Base-by-base conservation (phyloP, 2,113 vertebrate genomes). In the Sceloporus tristichus region DNA sequence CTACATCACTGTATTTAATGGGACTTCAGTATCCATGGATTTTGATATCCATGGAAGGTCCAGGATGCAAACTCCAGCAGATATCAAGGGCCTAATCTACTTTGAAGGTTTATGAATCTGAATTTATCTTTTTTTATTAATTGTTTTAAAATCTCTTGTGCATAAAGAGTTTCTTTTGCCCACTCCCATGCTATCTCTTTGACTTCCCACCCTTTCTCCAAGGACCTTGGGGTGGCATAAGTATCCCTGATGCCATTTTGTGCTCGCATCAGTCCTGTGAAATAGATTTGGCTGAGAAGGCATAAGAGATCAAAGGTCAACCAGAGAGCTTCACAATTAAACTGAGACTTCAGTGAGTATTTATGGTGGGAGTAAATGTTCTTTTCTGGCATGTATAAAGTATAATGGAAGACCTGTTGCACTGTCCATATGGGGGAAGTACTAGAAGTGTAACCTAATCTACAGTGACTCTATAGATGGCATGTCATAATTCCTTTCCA, bases 391-490 rank as follows among this genome's bases (percentile, higher is more conserved):
- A 16, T 76, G 80, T 56, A 29, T 71, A n/a, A 19, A 14, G 38
- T 34, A 29, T 3, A 48, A 2, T 84, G 73, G 71, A 87, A 73
- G n/a, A 48, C n/a, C 75, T 10, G 4, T 77, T 71, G 29, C 14
- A 23, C 9, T 11, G 27, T 75, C 13, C 27, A 2, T 76, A 9
- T 56, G 4, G 48, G 48, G 80, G 76, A 79, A 38, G 29, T 5
- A n/a, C 42, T 3, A 75, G 85, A 71, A 2, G 0, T 89, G 5
- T 21, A 40, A 82, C 87, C 85, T 82, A 86, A 84, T 65, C 38
- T 75, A 40, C 54, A n/a, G 85, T 79, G 2, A 0, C 82, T 86
- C 65, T n/a, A 53, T 66, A 79, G 18, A 79, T 75, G 38, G 40
- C 18, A 85, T 56, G 65, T 48, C 42, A 78, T 16, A 68, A 38